Conservation (phyloP, 2,888 invertebrate species). For the Lumbricus terrestris region DNA sequence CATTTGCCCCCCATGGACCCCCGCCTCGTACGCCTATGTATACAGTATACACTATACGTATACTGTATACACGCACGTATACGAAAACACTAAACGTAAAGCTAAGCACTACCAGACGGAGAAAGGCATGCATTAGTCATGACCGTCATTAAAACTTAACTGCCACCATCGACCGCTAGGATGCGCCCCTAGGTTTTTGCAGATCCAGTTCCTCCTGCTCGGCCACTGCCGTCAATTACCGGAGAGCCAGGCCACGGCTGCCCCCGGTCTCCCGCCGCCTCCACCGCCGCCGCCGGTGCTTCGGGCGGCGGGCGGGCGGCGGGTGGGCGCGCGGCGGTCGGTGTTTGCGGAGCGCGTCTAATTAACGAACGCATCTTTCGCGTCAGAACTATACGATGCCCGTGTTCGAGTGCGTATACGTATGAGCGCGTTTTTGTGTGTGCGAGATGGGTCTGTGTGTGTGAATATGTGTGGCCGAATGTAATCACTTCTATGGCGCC, state of each 20-base stretch:
- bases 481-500: background rate
- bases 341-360: background rate
- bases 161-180: background rate
- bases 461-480: background rate
- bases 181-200: background rate
- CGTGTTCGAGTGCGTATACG: background rate
- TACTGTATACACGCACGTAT: background rate
- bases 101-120: background rate
- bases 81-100: background rate
- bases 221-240: background rate
- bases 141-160: conserved; percentile 3
- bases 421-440: too few relatives aligned
- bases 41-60: too few relatives aligned
- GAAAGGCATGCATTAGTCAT: conserved; percentile 3
- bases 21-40: too few relatives aligned
- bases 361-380: conserved; percentile 10
- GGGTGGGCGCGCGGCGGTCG: too few relatives aligned
- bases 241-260: background rate
- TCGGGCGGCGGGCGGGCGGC: too few relatives aligned
- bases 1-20: too few relatives aligned
- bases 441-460: background rate
- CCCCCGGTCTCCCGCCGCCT: background rate
- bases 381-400: background rate
- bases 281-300: background rate
- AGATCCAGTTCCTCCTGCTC: background rate